phyloP scores from a whole-genome alignment of 1,140 invertebrate species.

The Calephelis virginiensis region DNA sequence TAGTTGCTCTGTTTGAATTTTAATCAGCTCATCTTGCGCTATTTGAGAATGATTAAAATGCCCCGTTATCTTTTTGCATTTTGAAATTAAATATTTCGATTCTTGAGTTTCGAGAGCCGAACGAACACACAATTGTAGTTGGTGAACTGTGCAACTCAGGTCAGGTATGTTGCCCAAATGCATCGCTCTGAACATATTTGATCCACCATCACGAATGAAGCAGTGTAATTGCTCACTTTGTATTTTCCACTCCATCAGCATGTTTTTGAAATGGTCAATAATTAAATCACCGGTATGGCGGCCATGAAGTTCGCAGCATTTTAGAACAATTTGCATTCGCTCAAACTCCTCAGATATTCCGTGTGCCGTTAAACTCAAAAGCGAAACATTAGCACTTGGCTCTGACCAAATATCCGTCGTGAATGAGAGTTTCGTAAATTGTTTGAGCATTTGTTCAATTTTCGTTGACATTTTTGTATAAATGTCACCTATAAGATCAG shows the following conservation, averaged over 20 bases:
- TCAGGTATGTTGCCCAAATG: background rate
- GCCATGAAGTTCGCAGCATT: background rate
- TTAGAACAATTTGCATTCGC: background rate
- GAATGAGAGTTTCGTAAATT: background rate
- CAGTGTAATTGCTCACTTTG: background rate
- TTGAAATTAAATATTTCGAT: conserved; percentile 27
- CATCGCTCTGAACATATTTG: background rate
- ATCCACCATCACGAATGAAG: background rate
- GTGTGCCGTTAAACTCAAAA: background rate
- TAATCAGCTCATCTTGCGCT: conserved; percentile 31
- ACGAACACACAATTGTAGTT: conserved; percentile 6
- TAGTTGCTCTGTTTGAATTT: conserved; percentile 36
- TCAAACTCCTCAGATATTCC: background rate
- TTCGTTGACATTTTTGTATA: conserved; percentile 18
- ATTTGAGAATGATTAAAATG: conserved; percentile 41
- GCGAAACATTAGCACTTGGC: background rate
- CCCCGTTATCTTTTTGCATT: conserved; percentile 39
- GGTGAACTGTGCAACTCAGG: background rate
- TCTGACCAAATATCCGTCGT: conserved; percentile 3
- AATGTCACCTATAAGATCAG: conserved; percentile 27
- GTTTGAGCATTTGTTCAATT: background rate
- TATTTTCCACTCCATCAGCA: background rate
- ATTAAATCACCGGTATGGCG: background rate
- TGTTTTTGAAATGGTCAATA: background rate
- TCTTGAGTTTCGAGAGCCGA: conserved; percentile 7